Base-by-base conservation (phyloP, 2,888 invertebrate genomes). In the Drosophila cracens region DNA sequence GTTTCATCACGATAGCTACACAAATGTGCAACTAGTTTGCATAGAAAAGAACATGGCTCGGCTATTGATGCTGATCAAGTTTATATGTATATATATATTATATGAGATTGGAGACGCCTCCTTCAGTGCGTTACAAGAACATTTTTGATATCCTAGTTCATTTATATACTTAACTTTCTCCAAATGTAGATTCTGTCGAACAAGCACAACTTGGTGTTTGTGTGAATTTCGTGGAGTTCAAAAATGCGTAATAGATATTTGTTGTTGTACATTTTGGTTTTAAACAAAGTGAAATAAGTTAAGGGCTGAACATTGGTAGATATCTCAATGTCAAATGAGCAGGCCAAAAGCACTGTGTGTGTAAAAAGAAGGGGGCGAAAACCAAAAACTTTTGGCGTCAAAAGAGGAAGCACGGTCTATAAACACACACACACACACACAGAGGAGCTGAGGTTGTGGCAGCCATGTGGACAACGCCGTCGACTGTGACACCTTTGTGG, bases 401-500 rank as follows among this genome's bases (percentile, higher is more conserved):
- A 79, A 74, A 79, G 74, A 66, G 70, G 74, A 77, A 77, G 74
- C 46, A 60, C 38, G 59, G 65, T 48, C 49, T n/a, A 34, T n/a
- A 54, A 13, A 16, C 61, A 53, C 46, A 49, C 25, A 51, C 49
- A 60, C 25, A 40, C 13, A 18, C 13, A n/a, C 16, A 56, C 7
- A n/a, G 11, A 38, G 59, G 40, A 48, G 52, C 71, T 79, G 65
- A 75, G 71, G 76, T 79, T 79, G 68, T 71, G 68, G 59, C 63
- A 69, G 68, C 65, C 78, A 79, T 79, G 78, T 79, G 78, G 78
- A 79, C 81, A 73, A 65, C 67, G 76, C 76, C 73, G 76, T 70
- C 69, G 75, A 81, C 72, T 78, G 80, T 82, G 84, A 84, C 84
- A 88, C 84, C 88, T 84, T 87, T 81, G 86, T 88, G 83, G 88